A percentile compares a stretch with the other conserved stretches of the same genome.
Conservation (phyloP, 2,797 vertebrate genomes). For the Sandelia bainsii region DNA sequence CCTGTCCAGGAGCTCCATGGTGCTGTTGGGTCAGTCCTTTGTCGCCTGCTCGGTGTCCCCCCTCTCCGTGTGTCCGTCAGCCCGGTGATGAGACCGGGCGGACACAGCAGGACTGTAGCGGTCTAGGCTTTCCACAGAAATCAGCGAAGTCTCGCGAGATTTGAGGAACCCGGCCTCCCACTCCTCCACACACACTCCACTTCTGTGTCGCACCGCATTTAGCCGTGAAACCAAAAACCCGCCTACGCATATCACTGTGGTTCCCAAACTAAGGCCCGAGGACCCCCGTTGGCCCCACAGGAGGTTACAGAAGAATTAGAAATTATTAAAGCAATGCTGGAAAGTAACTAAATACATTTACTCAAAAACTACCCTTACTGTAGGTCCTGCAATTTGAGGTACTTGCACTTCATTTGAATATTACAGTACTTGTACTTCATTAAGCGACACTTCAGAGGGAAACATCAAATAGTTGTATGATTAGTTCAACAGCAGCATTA, state of each 20-base stretch:
- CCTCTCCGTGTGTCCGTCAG: conserved; percentile 20
- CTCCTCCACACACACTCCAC: not conserved
- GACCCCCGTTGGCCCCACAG: not conserved
- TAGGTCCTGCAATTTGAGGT: no score
- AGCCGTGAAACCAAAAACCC: conserved; percentile 11
- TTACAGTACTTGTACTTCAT: no score
- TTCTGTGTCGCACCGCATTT: not conserved
- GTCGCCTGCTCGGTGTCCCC: conserved; percentile 29
- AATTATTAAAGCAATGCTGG: not conserved
- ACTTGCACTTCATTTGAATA: no score
- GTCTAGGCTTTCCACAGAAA: not conserved
- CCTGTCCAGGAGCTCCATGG: conserved; percentile 48
- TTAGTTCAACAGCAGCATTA: no score
- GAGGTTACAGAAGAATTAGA: not conserved
- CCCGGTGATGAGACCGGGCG: conserved; percentile 56
- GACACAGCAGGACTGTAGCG: conserved; percentile 1
- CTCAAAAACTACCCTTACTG: no score
- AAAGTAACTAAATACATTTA: no score
- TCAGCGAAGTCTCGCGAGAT: conserved; percentile 49
- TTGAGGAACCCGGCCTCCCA: not conserved
- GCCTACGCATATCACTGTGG: not conserved
- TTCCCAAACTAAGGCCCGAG: not conserved
- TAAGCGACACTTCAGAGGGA: no score
- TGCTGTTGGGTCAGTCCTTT: conserved; percentile 19
- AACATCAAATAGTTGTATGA: no score